phyloP scores from a whole-genome alignment of 1,140 invertebrate species.

The Zophobas morio region DNA sequence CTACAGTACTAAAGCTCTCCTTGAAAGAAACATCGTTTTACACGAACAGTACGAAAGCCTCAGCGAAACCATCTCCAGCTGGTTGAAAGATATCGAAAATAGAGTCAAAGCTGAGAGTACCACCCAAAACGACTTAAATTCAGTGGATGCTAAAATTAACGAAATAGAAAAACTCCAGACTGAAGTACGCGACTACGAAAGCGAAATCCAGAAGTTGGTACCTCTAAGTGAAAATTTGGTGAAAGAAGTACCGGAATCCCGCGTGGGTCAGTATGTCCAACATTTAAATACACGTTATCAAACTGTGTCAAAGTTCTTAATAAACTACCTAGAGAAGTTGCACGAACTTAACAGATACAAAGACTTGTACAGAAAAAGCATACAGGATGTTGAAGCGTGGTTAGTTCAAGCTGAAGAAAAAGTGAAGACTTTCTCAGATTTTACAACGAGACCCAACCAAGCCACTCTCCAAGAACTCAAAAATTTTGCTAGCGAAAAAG shows the following conservation, averaged over 20 bases:
- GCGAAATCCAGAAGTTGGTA: constrained; percentile 78
- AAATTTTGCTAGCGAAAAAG: constrained; percentile 80
- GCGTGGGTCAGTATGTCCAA: constrained; percentile 84
- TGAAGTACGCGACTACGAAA: constrained; percentile 76
- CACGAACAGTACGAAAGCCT: constrained; percentile 87
- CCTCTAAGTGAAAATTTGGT: constrained; percentile 81
- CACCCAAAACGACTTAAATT: constrained; percentile 77
- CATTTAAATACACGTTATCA: constrained; percentile 85
- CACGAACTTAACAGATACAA: constrained; percentile 78
- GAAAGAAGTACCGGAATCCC: constrained; percentile 84
- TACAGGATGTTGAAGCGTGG: constrained; percentile 85
- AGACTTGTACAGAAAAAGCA: constrained; percentile 77
- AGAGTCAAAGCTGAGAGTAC: constrained; percentile 82
- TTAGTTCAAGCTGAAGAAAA: constrained; percentile 81
- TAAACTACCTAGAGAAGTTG: constrained; percentile 78
- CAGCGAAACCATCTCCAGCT: constrained; percentile 83
- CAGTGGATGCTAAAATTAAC: constrained; percentile 81
- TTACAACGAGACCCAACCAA: constrained; percentile 78
- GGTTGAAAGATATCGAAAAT: constrained; percentile 91
- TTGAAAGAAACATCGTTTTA: constrained; percentile 81
- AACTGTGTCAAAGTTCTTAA: constrained; percentile 80
- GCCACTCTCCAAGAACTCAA: constrained; percentile 83
- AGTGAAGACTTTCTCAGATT: constrained; percentile 78
- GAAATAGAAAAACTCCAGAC: constrained; percentile 77
- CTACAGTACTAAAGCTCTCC: constrained; percentile 76